A percentile compares a stretch with the other conserved stretches of the same genome.
Conservation (phyloP, 2,888 invertebrate genomes). For the Drosophila rellima region DNA sequence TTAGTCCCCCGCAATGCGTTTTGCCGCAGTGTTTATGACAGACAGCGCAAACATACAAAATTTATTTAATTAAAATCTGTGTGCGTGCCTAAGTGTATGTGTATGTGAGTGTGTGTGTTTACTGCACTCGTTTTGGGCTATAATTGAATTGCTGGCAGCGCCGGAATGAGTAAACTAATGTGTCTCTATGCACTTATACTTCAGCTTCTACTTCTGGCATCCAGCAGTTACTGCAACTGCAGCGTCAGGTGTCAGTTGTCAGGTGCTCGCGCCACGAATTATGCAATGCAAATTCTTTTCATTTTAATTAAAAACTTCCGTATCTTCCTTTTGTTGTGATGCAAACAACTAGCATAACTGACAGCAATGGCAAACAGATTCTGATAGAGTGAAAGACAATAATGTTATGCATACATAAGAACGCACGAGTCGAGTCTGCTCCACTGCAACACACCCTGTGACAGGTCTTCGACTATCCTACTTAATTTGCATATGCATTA, state of each 20-base stretch:
- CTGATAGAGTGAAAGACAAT: conserved; percentile 18
- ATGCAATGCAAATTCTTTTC: conserved; percentile 53
- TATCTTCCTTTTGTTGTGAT: conserved; percentile 6
- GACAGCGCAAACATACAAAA: conserved; percentile 67
- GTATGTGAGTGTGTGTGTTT: conserved; percentile 23
- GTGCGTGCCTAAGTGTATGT: conserved; percentile 15
- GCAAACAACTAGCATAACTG: conserved; percentile 35
- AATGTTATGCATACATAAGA: conserved; percentile 4
- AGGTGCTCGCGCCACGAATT: conserved; percentile 45
- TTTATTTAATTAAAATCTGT: conserved; percentile 76
- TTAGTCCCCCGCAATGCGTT: not conserved
- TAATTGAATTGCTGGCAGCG: conserved; percentile 71
- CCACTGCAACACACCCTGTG: not conserved
- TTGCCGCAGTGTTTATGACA: conserved; percentile 63
- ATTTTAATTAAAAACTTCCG: conserved; percentile 71
- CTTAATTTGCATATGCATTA: too few relatives aligned
- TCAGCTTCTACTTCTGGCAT: conserved; percentile 4
- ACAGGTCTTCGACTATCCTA: too few relatives aligned
- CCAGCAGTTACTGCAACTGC: conserved; percentile 5
- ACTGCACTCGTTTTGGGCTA: conserved; percentile 46
- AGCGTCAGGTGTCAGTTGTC: conserved; percentile 42
- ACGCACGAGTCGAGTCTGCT: not conserved
- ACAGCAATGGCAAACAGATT: conserved; percentile 7
- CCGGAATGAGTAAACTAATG: conserved; percentile 50
- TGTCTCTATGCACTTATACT: conserved; percentile 2